These are phyloP conservation scores for Percina caprodes DNA, from an alignment of 2,113 vertebrate species.

Conservation along the genomic window DNA sequence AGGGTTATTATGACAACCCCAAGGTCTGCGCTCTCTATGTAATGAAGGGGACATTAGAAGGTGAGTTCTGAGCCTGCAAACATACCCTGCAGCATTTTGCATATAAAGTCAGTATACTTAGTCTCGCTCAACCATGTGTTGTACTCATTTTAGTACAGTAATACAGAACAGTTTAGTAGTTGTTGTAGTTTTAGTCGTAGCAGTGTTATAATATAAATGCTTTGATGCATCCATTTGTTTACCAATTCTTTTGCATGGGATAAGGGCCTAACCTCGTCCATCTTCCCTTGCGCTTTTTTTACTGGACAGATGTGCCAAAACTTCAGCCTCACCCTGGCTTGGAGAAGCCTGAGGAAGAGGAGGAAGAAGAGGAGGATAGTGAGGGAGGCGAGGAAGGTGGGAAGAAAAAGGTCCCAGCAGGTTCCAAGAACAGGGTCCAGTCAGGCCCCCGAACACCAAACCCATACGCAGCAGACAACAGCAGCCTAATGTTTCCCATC, in stretches of 20 bases:
- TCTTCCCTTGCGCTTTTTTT: not conserved
- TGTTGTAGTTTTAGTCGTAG: not conserved
- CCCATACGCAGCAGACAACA: constrained; percentile 98
- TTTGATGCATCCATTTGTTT: not conserved
- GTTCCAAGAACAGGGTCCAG: constrained; percentile 92
- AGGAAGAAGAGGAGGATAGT: constrained; percentile 93
- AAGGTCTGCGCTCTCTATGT: constrained; percentile 98
- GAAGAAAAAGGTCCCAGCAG: constrained; percentile 87
- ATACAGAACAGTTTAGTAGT: no score
- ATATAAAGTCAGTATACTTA: not conserved
- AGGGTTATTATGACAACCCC: constrained; percentile 99
- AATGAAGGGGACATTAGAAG: constrained; percentile 94
- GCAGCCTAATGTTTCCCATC: constrained; percentile 99
- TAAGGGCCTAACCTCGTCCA: no score
- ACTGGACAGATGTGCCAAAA: constrained; percentile 92
- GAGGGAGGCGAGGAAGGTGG: constrained; percentile 92
- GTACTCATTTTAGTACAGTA: not conserved
- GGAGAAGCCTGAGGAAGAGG: constrained; percentile 94
- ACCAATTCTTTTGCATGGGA: not conserved
- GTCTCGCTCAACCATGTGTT: not conserved
- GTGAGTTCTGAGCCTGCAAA: constrained; percentile 81
- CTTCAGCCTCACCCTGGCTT: constrained; percentile 96
- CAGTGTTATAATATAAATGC: not conserved
- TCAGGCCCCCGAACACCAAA: constrained; percentile 97
- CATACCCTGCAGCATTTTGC: not conserved